Evolutionary conservation across 2,113 vertebrate genomes (phyloP).

Genomic region (Dicrurus megarhynchus): DNA sequence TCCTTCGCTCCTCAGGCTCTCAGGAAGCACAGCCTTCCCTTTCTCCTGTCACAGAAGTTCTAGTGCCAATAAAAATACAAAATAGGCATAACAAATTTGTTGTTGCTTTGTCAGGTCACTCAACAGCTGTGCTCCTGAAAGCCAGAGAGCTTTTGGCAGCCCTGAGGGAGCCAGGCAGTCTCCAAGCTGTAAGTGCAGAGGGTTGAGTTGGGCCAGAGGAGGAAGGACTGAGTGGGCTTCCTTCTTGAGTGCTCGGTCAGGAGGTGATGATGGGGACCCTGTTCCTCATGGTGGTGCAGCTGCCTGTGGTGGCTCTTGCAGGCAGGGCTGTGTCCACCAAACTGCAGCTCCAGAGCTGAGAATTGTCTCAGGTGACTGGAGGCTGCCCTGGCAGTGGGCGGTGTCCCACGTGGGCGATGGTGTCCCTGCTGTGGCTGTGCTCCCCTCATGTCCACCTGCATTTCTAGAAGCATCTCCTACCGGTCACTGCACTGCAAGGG

Average conservation of each 20-base stretch:
- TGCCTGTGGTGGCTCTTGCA: background rate
- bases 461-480: background rate
- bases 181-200: background rate
- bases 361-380: background rate
- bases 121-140: background rate
- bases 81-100: background rate
- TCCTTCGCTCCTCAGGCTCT: background rate
- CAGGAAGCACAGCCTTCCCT: background rate
- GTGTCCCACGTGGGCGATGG: background rate
- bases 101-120: background rate
- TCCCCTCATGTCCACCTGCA: background rate
- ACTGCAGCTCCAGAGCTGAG: background rate
- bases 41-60: background rate
- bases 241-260: rapidly evolving
- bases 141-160: background rate
- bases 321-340: background rate
- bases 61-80: background rate
- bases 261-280: background rate
- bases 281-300: background rate
- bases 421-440: rapidly evolving
- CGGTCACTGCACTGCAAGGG: rapidly evolving
- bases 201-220: background rate
- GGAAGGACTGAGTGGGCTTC: background rate
- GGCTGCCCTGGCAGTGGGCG: background rate
- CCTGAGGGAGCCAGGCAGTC: rapidly evolving